A percentile compares a stretch with the other conserved stretches of the same genome.
Evolutionary conservation across 2,797 vertebrate species (phyloP).

Genomic region (Sebastes trivittatus): DNA sequence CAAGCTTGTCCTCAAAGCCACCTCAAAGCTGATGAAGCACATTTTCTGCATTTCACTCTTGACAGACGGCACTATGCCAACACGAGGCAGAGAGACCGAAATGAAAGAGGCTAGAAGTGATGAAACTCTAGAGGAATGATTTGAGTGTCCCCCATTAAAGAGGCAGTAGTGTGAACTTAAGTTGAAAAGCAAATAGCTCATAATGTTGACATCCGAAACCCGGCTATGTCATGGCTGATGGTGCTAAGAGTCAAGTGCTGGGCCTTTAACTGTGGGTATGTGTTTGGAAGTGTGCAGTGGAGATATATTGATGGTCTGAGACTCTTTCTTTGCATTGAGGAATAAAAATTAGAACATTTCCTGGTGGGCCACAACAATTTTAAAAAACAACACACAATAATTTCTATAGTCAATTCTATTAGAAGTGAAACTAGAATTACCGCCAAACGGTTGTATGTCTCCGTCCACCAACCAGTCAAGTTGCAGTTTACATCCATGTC

Average conservation of each 20-base stretch:
- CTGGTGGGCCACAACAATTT: background rate
- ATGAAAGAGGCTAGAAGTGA: conserved; percentile 42
- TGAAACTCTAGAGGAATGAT: conserved; percentile 61
- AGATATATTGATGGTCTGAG: background rate
- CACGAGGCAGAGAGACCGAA: conserved; percentile 12
- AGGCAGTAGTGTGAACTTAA: conserved; percentile 44
- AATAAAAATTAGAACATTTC: background rate
- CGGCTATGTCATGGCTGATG: conserved; percentile 34
- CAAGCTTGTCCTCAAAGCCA: conserved; percentile 23
- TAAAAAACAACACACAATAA: background rate
- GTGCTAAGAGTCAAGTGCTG: background rate
- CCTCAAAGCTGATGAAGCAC: conserved; percentile 40
- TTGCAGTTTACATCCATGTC: too few species aligned
- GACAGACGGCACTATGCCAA: conserved; percentile 22
- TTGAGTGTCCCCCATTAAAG: conserved; percentile 49
- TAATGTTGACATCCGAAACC: conserved; percentile 44
- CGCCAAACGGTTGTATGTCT: too few species aligned
- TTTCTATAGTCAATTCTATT: background rate
- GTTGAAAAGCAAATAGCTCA: conserved; percentile 58
- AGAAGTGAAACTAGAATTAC: background rate
- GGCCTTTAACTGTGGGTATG: background rate
- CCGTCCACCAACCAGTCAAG: too few species aligned
- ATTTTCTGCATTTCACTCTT: conserved; percentile 48
- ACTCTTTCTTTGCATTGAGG: background rate
- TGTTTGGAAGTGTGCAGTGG: background rate